Evolutionary conservation across 2,113 vertebrate genomes (phyloP).

Genomic region (Elachura formosa): DNA sequence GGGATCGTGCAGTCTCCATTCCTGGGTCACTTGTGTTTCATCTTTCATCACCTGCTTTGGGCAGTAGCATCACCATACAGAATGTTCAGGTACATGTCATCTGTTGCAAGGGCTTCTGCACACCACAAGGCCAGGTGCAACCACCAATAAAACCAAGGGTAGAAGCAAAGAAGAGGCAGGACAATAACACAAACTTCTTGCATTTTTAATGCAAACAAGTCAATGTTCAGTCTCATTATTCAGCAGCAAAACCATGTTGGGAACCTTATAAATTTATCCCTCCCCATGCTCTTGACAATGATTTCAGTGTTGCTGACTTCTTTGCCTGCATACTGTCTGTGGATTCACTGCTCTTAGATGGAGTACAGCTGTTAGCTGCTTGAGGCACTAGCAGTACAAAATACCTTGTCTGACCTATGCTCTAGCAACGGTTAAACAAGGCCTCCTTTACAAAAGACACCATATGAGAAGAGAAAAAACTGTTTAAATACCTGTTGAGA

Average conservation of each 20-base stretch:
- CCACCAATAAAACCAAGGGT: not conserved
- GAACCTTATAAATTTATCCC: not conserved
- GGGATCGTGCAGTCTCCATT: not conserved
- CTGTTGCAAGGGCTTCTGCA: not conserved
- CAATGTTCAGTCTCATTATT: not conserved
- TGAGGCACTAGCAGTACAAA: not conserved
- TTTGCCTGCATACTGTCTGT: not conserved
- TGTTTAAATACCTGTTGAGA: not conserved
- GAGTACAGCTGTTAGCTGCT: not conserved
- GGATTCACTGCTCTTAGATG: not conserved
- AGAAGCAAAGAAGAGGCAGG: not conserved
- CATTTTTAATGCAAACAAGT: not conserved
- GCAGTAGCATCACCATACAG: not conserved
- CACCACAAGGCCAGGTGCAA: not conserved
- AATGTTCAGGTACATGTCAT: not conserved
- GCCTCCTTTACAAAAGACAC: not conserved
- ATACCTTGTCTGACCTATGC: not conserved
- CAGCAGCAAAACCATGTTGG: not conserved
- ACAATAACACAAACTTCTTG: not conserved
- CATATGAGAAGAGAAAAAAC: not conserved
- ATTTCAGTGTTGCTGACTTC: not conserved
- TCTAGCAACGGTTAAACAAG: not conserved
- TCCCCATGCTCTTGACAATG: not conserved
- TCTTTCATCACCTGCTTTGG: not conserved
- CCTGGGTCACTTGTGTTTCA: not conserved